Evolutionary conservation across 2,888 invertebrate genomes (phyloP), one percentile per base, ranked within the genome.

Genomic region (Acanthosepion pharaonis): DNA sequence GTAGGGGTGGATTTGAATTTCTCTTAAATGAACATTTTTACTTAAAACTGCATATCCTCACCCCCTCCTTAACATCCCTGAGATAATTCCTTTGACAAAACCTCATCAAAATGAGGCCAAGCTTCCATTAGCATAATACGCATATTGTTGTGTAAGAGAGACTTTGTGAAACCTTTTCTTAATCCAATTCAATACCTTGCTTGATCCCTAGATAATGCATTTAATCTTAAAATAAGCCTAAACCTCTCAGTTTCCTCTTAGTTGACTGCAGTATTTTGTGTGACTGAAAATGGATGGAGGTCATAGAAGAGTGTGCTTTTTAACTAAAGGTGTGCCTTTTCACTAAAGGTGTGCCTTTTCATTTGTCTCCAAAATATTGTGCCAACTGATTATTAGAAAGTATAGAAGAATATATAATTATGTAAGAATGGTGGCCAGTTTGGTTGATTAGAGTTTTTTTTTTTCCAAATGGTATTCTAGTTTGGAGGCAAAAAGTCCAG

Each of bases 171-270:
- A 78, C 78, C 78, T 78, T 78, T 59, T 33, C n/a, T 33, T 78
- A 78, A 78, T 78, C 78, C 78, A 78, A 78, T 78, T 33, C 78
- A 78, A 78, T 78, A 78, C 78, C 78, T n/a, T 78, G n/a, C n/a
- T n/a, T 78, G 78, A 78, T 78, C 78, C 78, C n/a, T 78, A 78
- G 78, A 78, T 78, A 78, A 78, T 78, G n/a, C 15, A 78, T 78
- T 78, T 33, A 78, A 33, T 78, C 78, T 78, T 15, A 78, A 33
- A 78, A 78, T n/a, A 78, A 78, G n/a, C 78, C 78, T 78, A 78
- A 78, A n/a, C 23, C 23, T 23, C 78, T 78, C n/a, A 33, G n/a
- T n/a, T 33, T 78, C 23, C 59, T 78, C n/a, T 33, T 15, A 78
- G 78, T n/a, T 78, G 78, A 78, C n/a, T 78, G 64, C 42, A 42